Base-by-base conservation (phyloP, 2,888 invertebrate genomes). In the Byasa hedistus region DNA sequence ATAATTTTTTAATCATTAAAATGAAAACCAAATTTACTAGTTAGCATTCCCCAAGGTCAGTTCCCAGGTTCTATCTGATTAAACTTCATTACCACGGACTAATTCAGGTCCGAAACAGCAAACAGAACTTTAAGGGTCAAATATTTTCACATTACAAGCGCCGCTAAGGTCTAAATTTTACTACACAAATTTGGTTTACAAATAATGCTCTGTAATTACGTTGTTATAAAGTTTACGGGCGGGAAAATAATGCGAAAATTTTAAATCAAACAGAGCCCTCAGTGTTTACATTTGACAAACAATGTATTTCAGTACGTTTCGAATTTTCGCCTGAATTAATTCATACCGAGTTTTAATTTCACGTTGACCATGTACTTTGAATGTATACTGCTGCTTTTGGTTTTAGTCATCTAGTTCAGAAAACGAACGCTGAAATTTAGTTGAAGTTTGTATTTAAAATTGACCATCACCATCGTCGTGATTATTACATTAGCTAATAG, bases 151-250 rank as follows among this genome's bases (percentile, higher is more conserved):
- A 3, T 54, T 54, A 23, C 22, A 22, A 19, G 48, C n/a, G 19
- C 48, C 48, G 48, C 48, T 7, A 23, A 54, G 22, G 23, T 10
- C n/a, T 15, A 22, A 22, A 10, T 22, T 52, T 52, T 22, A 22
- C 52, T 17, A 61, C 57, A 51, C 56, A 57, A 61, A 65, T 65
- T 65, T 61, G 21, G 57, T 39, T 61, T 61, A n/a, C 57, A 65
- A 65, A 65, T 61, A 36, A 54, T 51, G 56, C 36, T 57, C 19
- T 58, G 39, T 57, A 52, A 64, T 64, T 64, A 64, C 57, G 57
- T 58, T 58, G 52, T 52, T 36, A 39, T 58, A 58, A 64, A 64
- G 64, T 64, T 64, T 52, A 22, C 22, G 23, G 36, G 22, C 52
- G 44, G 48, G 44, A 64, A 59, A 59, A 55, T 64, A 64, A 59